Base-by-base conservation (phyloP, 2,797 vertebrate genomes). In the Carcharodon carcharias region DNA sequence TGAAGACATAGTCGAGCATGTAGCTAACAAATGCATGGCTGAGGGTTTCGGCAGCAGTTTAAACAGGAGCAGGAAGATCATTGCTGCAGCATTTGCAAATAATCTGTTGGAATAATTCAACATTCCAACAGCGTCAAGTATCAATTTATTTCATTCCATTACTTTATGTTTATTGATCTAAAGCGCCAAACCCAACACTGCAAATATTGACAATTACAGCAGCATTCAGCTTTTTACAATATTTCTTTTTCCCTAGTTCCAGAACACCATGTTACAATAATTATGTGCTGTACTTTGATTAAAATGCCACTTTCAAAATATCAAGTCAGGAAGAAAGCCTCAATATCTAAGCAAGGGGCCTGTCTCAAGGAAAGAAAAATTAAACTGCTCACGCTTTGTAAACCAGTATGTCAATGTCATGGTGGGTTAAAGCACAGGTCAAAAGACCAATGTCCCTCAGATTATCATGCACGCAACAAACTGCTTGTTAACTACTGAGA, bases 401-500 rank as follows among this genome's bases (percentile, higher is more conserved):
- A 92, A 92, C 35, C 18, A 63, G 58, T 45, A 18, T 45, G 63
- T 11, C 40, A 11, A 67, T 3, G 21, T 93, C n/a, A 93, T 67
- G 21, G 63, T 50, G 45, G 45, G 45, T 65, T 65, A 26, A 93
- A 67, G n/a, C 6, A 77, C 67, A 95, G 50, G 69, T 77, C 50
- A 77, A 54, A 69, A 77, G 45, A 31, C 28, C 94, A 71, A 45
- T 18, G 31, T n/a, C 69, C 50, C 31, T 7, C 16, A 26, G 69
- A 77, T 95, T 77, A 73, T 35, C 16, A 31, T 56, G 45, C 71
- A 77, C 50, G 50, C 71, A 95, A 73, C 67, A 71, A 35, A 16
- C 94, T 65, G 61, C 97, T 98, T 97, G 98, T 98, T 98, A 98
- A 97, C 97, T 94, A 96, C 97, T 97, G 96, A 97, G 98, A 98